These are phyloP conservation scores for Ctenopoma kingsleyae DNA, from an alignment of 2,797 vertebrate species.

Conservation along the genomic window DNA sequence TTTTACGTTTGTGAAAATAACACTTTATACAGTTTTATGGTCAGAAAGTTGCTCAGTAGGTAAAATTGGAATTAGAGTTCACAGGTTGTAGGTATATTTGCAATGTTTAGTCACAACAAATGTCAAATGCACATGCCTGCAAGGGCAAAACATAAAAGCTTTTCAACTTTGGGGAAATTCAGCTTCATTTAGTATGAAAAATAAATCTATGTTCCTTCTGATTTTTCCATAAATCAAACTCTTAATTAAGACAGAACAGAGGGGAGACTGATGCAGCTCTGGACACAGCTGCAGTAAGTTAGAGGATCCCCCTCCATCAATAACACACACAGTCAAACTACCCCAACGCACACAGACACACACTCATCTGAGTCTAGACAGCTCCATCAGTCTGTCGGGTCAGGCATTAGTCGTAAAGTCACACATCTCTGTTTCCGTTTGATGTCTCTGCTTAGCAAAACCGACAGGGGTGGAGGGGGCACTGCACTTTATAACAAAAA, in stretches of 20 bases:
- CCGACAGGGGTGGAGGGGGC: not conserved
- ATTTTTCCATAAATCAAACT: conserved; percentile 59
- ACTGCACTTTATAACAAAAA: conserved; percentile 26
- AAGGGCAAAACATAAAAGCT: conserved; percentile 10
- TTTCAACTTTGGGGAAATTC: conserved; percentile 23
- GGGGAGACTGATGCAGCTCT: conserved; percentile 39
- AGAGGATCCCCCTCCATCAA: conserved; percentile 64
- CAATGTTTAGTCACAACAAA: conserved; percentile 32
- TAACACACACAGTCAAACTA: conserved; percentile 47
- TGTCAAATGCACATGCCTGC: not conserved
- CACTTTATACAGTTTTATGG: conserved; percentile 6
- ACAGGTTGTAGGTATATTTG: conserved; percentile 30
- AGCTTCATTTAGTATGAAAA: conserved; percentile 39
- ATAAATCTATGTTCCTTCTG: conserved; percentile 35
- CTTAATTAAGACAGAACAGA: conserved; percentile 64
- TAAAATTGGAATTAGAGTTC: conserved; percentile 9
- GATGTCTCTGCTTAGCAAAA: conserved; percentile 60
- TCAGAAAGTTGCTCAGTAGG: not conserved
- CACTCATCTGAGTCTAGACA: conserved; percentile 63
- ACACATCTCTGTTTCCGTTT: conserved; percentile 64
- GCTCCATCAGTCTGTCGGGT: conserved; percentile 57
- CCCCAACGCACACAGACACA: conserved; percentile 33
- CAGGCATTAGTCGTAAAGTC: conserved; percentile 64
- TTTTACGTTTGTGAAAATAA: conserved; percentile 17
- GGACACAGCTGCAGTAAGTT: conserved; percentile 75